These are phyloP conservation scores for Conomelus anceps DNA, from an alignment of 2,888 invertebrate genomes.

Conservation along the genomic window DNA sequence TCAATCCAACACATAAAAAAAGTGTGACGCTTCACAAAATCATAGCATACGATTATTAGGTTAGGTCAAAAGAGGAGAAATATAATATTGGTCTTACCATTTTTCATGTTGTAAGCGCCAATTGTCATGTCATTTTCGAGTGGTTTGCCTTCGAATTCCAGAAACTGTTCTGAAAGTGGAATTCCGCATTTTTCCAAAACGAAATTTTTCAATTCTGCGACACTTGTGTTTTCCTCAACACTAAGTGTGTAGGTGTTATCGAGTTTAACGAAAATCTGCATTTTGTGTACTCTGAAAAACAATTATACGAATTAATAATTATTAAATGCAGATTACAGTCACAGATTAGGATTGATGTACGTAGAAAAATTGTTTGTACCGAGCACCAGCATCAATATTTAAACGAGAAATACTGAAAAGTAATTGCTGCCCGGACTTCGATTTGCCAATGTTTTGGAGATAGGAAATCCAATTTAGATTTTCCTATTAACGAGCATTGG, in stretches of 20 bases:
- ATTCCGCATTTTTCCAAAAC: background rate
- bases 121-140: background rate
- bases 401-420: background rate
- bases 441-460: background rate
- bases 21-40: no score
- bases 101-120: background rate
- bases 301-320: background rate
- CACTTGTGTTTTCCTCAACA: background rate
- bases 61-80: background rate
- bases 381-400: background rate
- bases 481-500: background rate
- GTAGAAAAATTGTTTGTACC: background rate
- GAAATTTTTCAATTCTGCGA: background rate
- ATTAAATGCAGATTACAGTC: background rate
- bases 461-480: background rate
- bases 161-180: background rate
- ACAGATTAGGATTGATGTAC: background rate
- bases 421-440: background rate
- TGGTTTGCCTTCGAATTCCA: background rate
- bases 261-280: constrained; percentile 3
- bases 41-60: no score
- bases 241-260: background rate
- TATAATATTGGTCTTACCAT: background rate
- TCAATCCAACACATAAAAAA: no score
- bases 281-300: no score